These are phyloP conservation scores for Mnemiopsis leidyi DNA, from an alignment of 37 sponge, comb jelly and placozoan species.

Conservation along the genomic window DNA sequence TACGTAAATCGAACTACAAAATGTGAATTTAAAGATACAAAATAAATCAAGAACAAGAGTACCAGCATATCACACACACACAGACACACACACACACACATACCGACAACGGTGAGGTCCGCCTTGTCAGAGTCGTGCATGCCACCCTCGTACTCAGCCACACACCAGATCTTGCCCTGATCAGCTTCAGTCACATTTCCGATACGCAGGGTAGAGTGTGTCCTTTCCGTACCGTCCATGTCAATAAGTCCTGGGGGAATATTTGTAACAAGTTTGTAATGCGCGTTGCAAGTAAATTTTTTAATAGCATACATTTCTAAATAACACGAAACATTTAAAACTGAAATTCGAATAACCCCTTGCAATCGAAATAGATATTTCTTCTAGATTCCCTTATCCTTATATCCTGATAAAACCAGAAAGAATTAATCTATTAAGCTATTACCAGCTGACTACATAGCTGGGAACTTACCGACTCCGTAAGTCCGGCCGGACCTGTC, in stretches of 20 bases:
- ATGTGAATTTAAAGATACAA: not conserved
- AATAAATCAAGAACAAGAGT: not conserved
- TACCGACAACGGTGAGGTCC: slow-evolving; percentile 35
- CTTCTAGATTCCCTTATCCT: too few species aligned
- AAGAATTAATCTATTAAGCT: too few species aligned
- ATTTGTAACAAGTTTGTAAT: too few species aligned
- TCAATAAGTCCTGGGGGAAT: not conserved
- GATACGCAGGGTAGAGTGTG: slow-evolving; percentile 34
- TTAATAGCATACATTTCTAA: too few species aligned
- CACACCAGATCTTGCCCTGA: slow-evolving; percentile 66
- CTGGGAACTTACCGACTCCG: slow-evolving; percentile 45
- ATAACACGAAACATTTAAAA: too few species aligned
- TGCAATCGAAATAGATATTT: too few species aligned
- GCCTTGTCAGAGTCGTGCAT: not conserved
- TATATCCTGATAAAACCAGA: too few species aligned
- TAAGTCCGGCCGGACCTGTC: slow-evolving; percentile 59
- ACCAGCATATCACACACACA: not conserved
- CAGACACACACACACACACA: not conserved
- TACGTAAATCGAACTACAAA: too few species aligned
- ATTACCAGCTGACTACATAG: too few species aligned
- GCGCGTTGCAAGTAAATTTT: too few species aligned
- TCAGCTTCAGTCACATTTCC: slow-evolving; percentile 59
- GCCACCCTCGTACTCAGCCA: slow-evolving; percentile 42
- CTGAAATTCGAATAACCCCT: too few species aligned
- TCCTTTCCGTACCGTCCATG: not conserved